Evolutionary conservation across 2,113 vertebrate species (phyloP), one percentile per base, ranked within the genome.

Genomic region (Verasper variegatus): DNA sequence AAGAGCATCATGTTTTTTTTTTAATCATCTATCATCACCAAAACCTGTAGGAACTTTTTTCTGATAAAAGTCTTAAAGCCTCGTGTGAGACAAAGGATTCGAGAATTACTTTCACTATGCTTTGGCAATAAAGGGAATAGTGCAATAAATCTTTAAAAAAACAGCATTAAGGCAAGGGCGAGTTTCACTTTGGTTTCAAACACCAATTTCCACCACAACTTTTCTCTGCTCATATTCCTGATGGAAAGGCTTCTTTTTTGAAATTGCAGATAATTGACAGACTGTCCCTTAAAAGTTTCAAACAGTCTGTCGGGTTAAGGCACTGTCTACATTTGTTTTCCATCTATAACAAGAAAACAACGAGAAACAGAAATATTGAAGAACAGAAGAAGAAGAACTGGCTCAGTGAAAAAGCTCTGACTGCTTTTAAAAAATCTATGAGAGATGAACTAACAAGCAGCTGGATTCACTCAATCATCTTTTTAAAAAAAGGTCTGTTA

Each of bases 361-460:
- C 31, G 64, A 47, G 64, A 47, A 10, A 79, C 35, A 78, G 21
- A 73, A 75, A 67, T 17, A 78, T 20, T n/a, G 24, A 62, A 18
- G 47, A 14, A 75, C 31, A 27, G 42, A 11, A 55, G 45, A 18
- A 31, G 57, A 75, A 42, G 81, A 87, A 76, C 82, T 88, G 92
- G 91, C 93, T 93, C 92, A 93, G 84, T 78, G 78, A 85, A 52
- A 88, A 88, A 87, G 70, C 74, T 76, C 74, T 21, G 74, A 74
- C 63, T 84, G 65, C 58, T 80, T 54, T 73, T 59, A 40, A 55
- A 72, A 31, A 80, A 75, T 89, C 74, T 54, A 78, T n/a, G 59
- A 71, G 68, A 58, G 70, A 62, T 15, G 37, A 69, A 66, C 67
- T 37, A 58, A 58, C 3, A 63, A 88, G 81, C 82, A 86, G 86